Conservation (phyloP, 2,113 vertebrate species). For the Phyllostomus discolor region DNA sequence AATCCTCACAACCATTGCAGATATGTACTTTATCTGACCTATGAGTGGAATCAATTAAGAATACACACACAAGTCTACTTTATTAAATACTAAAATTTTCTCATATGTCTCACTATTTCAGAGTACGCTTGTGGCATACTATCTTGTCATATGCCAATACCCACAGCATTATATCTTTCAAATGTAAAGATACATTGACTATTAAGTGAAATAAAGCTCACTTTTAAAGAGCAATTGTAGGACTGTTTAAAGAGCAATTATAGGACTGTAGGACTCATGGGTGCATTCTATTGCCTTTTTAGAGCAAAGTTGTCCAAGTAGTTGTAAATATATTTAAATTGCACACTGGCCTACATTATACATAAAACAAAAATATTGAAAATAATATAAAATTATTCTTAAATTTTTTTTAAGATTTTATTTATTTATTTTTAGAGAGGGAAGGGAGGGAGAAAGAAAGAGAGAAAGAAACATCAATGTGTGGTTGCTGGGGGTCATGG, state of each 20-base stretch:
- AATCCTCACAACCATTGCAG: not conserved
- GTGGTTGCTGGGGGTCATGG: too few species aligned
- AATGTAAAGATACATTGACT: not conserved
- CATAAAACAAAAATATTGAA: not conserved
- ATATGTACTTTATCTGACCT: not conserved
- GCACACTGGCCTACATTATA: not conserved
- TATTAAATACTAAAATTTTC: not conserved
- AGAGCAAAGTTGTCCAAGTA: not conserved
- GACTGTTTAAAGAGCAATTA: not conserved
- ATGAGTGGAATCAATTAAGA: not conserved
- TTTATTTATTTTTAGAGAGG: too few species aligned
- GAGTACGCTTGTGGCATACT: not conserved
- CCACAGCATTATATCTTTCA: not conserved
- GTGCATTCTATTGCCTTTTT: not conserved
- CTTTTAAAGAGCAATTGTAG: not conserved
- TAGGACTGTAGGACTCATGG: not conserved
- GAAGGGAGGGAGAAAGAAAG: too few species aligned
- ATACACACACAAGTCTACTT: not conserved
- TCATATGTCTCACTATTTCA: not conserved
- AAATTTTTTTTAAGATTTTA: not conserved
- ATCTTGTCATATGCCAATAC: not conserved
- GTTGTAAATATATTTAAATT: conserved; percentile 17
- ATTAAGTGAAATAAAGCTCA: not conserved
- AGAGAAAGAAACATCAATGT: too few species aligned
- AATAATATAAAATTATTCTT: not conserved